Conservation (phyloP, 1,140 invertebrate genomes). For the Drosophila truncata region DNA sequence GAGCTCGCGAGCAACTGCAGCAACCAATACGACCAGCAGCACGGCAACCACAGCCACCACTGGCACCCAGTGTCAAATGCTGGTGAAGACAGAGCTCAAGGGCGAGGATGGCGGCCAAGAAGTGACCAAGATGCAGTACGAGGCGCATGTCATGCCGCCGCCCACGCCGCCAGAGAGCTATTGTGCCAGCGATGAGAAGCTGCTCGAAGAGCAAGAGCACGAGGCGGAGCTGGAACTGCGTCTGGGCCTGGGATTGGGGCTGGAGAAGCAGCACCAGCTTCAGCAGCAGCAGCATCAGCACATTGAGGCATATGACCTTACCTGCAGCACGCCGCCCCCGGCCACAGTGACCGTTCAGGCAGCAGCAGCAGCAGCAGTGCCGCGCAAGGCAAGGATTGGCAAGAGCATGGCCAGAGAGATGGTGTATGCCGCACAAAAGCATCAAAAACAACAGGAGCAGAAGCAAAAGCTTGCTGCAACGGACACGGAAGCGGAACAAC, state of each 20-base stretch:
- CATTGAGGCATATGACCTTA: slow-evolving; percentile 77
- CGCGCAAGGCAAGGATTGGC: slow-evolving; percentile 88
- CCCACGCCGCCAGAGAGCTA: slow-evolving; percentile 80
- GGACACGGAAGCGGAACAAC: slow-evolving; percentile 29
- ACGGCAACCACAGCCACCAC: slow-evolving; percentile 65
- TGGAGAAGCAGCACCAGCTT: slow-evolving; percentile 9
- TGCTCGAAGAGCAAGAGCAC: slow-evolving; percentile 57
- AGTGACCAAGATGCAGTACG: slow-evolving; percentile 77
- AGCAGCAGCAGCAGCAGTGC: slow-evolving; percentile 18
- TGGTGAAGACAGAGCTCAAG: slow-evolving; percentile 67
- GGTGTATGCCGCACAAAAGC: slow-evolving; percentile 73
- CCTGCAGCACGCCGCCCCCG: slow-evolving; percentile 56
- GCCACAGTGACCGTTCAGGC: not conserved
- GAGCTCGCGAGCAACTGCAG: slow-evolving; percentile 67
- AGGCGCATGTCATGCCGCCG: slow-evolving; percentile 79
- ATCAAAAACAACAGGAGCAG: slow-evolving; percentile 38
- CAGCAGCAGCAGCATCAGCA: slow-evolving; percentile 13
- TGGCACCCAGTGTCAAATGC: slow-evolving; percentile 71
- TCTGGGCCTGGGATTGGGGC: slow-evolving; percentile 1
- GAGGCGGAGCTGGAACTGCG: slow-evolving; percentile 47
- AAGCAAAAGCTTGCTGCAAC: not conserved
- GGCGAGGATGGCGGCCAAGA: slow-evolving; percentile 48
- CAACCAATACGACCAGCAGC: slow-evolving; percentile 40
- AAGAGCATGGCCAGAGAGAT: slow-evolving; percentile 89
- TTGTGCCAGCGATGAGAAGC: slow-evolving; percentile 74